Base-by-base conservation (phyloP, 2,113 vertebrate species). In the Microtus oregoni region DNA sequence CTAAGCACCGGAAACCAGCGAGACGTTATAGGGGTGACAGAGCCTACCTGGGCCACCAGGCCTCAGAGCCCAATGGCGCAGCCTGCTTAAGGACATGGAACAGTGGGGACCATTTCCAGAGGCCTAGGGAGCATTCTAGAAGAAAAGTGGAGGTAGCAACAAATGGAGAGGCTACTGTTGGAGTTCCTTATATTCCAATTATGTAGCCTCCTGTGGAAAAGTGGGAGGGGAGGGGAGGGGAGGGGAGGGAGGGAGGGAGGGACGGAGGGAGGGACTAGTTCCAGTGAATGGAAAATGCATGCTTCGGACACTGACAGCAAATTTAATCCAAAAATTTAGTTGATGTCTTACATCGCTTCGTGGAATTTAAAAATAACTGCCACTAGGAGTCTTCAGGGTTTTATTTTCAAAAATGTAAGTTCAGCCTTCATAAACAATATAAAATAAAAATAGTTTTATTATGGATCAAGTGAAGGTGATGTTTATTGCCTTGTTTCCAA, bases 401-500 rank as follows among this genome's bases (percentile, higher is more conserved):
- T 96, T 94, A 86, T 77, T 94, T 92, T 91, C 72, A 81, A 96
- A 94, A 94, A 83, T 55, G 30, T 20, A 91, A 47, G 35, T 85
- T 85, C 88, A 90, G 77, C 15, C 32, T 41, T 68, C 79, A 89
- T 82, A 97, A 14, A 95, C 2, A 77, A n/a, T 95, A 76, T 41
- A 89, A 95, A 91, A 90, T 68, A 26, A 92, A 95, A 91, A 89
- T 22, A 94, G 52, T 7, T 77, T 91, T 86, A 67, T 72, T 88
- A 92, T 10, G 44, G 75, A 3, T 11, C 68, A 50, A 68, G 38
- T 91, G 44, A 82, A 72, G 58, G 24, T 93, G 76, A 81, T 90
- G 30, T 26, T 92, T 90, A 89, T 85, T 89, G 82, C 87, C 75
- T 92, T 94, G 68, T 77, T 92, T 75, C 78, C 28, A 94, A 94